Evolutionary conservation across 2,113 vertebrate species (phyloP), one percentile per base, ranked within the genome.

Genomic region (Danionella cerebrum): DNA sequence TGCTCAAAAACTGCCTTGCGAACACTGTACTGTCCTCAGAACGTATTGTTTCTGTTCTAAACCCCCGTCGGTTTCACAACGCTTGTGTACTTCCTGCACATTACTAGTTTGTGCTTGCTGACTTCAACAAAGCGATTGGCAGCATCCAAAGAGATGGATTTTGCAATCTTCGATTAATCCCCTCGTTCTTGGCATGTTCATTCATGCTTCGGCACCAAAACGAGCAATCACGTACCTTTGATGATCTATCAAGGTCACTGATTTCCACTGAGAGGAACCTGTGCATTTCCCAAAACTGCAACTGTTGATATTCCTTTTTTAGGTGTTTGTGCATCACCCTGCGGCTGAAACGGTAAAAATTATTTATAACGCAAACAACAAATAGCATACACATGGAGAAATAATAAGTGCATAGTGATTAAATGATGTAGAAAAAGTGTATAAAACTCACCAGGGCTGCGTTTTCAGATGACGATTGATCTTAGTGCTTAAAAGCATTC

Each of bases 11-110:
- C 58, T 41, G 10, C 10, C 25, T 14, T 22, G 31, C 11, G n/a
- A 19, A 62, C 47, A 39, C 25, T 22, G 11, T 50, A 48, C 29
- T 64, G 44, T 64, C 60, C 60, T 64, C 8, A 22, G 44, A 14
- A 64, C 44, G 2, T 18, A 48, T 8, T 14, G 60, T 64, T 22
- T 36, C 29, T 11, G 44, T 68, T 33, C 19, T 8, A n/a, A n/a
- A n/a, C 39, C 2, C 2, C 10, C n/a, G 3, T 41, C 21, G 21
- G 24, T 57, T 67, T 57, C 52, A 36, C 39, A 67, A 45, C 21
- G 35, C 25, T 22, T 18, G 12, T 19, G 1, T 1, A 18, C 19
- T 52, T 42, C 19, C 12, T 48, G 21, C 41, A 21, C 1, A 1
- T 16, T 50, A 21, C 44, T 31, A 41, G 39, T 63, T 67, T 39